These are phyloP conservation scores for Chondrilla cf. caribensis DNA, from an alignment of 37 sponge, comb jelly and placozoan species.

Conservation along the genomic window DNA sequence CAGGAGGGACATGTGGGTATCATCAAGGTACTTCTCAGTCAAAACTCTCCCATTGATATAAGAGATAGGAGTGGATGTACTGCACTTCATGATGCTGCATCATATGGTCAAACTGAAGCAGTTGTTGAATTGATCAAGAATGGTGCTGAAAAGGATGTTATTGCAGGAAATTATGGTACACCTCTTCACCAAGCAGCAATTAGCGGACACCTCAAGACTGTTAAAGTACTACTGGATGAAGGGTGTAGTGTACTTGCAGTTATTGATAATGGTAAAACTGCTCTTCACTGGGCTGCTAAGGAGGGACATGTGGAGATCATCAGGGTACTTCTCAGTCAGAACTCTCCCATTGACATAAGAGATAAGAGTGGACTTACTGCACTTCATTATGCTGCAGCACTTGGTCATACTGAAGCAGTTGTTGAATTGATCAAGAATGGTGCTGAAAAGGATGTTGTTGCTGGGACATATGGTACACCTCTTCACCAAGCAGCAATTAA, in stretches of 20 bases:
- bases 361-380: neutral
- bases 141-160: neutral
- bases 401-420: neutral
- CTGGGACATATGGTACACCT: neutral
- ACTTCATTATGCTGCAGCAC: neutral
- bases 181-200: constrained; percentile 17
- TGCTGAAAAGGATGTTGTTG: neutral
- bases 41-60: neutral
- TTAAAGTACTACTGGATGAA: neutral
- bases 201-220: constrained; percentile 4
- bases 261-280: neutral
- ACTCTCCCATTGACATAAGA: neutral
- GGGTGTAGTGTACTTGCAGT: neutral
- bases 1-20: neutral
- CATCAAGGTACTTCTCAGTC: neutral
- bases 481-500: constrained; percentile 18
- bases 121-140: constrained; percentile 1
- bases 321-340: neutral
- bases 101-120: neutral
- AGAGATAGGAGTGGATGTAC: neutral
- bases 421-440: neutral
- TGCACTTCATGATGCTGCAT: constrained; percentile 11
- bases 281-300: constrained; percentile 2
- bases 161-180: constrained; percentile 7
- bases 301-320: neutral